Conservation (phyloP, 1,140 invertebrate species). For the Drosophila bocqueti region DNA sequence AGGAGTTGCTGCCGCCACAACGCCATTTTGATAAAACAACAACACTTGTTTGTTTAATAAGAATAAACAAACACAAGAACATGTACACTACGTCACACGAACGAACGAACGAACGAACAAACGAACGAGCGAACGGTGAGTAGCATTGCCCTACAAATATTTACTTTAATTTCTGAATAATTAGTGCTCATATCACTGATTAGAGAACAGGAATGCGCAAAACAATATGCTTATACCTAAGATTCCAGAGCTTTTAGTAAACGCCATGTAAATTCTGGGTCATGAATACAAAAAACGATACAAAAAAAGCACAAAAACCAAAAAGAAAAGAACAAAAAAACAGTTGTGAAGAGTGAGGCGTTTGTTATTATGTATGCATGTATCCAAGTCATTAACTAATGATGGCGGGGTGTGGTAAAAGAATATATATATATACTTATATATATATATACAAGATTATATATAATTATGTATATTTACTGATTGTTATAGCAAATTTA, state of each 20-base stretch:
- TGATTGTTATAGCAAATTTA: constrained; percentile 53
- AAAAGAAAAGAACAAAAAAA: neutral
- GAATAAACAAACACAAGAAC: constrained; percentile 17
- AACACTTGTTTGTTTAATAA: constrained; percentile 28
- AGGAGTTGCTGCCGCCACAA: constrained; percentile 13
- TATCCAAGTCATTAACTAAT: constrained; percentile 43
- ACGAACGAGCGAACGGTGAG: constrained; percentile 14
- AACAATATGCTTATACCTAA: constrained; percentile 54
- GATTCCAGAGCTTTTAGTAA: constrained; percentile 56
- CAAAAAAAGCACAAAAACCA: neutral
- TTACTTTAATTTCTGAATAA: constrained; percentile 60
- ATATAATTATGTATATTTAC: constrained; percentile 38
- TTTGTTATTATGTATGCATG: constrained; percentile 46
- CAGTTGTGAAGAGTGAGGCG: constrained; percentile 37
- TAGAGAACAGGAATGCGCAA: constrained; percentile 50
- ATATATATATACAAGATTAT: constrained; percentile 13
- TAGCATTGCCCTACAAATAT: constrained; percentile 50
- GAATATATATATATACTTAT: constrained; percentile 2
- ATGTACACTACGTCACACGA: constrained; percentile 21
- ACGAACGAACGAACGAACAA: constrained; percentile 1
- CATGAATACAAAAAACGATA: constrained; percentile 14
- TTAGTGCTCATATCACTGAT: constrained; percentile 56
- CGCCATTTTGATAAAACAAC: constrained; percentile 43
- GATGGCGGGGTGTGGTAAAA: constrained; percentile 11
- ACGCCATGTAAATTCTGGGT: constrained; percentile 54